These are phyloP conservation scores for Bibio marci DNA, from an alignment of 2,888 invertebrate genomes.

Conservation along the genomic window DNA sequence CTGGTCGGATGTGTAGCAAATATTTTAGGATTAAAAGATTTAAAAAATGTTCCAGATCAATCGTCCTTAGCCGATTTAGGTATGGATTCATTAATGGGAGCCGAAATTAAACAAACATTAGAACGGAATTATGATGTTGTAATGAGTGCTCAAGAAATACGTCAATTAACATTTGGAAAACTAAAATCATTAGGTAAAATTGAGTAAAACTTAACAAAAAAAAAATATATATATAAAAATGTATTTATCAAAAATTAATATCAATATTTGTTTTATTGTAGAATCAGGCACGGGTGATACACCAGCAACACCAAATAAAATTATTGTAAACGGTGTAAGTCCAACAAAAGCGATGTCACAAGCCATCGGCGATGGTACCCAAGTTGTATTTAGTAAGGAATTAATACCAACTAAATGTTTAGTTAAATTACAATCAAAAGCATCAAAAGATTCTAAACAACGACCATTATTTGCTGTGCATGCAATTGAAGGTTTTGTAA, in stretches of 20 bases:
- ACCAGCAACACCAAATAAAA: constrained; percentile 10
- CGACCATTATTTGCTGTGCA: constrained; percentile 52
- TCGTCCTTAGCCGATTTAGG: constrained; percentile 85
- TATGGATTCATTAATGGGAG: constrained; percentile 97
- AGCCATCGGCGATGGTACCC: constrained; percentile 31
- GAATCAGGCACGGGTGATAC: constrained; percentile 14
- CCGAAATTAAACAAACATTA: constrained; percentile 92
- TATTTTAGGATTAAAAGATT: constrained; percentile 80
- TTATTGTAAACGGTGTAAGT: constrained; percentile 12
- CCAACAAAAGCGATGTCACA: constrained; percentile 17
- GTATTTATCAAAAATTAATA: neutral
- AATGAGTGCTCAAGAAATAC: constrained; percentile 80
- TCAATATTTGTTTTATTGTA: constrained; percentile 7
- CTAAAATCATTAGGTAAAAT: constrained; percentile 38
- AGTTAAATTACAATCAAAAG: constrained; percentile 45
- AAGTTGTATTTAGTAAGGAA: constrained; percentile 39
- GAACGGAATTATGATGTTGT: constrained; percentile 85
- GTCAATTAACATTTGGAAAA: constrained; percentile 61
- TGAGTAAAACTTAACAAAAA: constrained; percentile 12
- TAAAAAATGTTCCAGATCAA: constrained; percentile 53
- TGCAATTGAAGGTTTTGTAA: constrained; percentile 78
- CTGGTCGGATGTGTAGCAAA: constrained; percentile 70
- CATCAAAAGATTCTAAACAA: constrained; percentile 23
- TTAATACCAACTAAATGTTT: constrained; percentile 60
- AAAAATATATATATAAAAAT: neutral